Base-by-base conservation (phyloP, 2,113 vertebrate genomes). In the Aphelocoma coerulescens region DNA sequence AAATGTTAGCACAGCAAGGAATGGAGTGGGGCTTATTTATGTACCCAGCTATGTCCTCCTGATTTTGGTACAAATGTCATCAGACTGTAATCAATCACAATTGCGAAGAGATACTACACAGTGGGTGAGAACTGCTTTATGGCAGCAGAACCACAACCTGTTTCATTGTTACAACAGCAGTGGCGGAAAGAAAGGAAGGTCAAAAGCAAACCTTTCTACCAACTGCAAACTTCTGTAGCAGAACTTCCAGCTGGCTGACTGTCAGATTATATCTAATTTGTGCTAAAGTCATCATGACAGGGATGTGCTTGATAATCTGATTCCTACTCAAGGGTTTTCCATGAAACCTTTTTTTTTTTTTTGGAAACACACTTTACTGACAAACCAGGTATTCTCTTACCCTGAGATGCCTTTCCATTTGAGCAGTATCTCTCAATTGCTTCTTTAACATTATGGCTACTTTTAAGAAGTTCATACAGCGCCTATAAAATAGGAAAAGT, bases 381-480 rank as follows among this genome's bases (percentile, higher is more conserved):
- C 76, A 85, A 82, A 54, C 0, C 11, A 32, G 18, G 16, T 51
- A 71, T 7, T 37, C 18, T 85, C 98, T 98, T 98, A 99, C 99
- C 99, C 97, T 99, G 99, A 89, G 98, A 98, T 4, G 98, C 96
- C 85, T 98, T 99, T 41, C 98, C 97, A 73, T 97, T 99, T 95
- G 96, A 98, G 97, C 98, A 98, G 88, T 99, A 98, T 89, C 98
- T 98, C 89, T 99, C 98, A 57, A 99, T 95, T 77, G 99, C 99
- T 97, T 99, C 99, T 49, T 98, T 98, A 55, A 98, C 94, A 93
- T 99, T 98, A 97, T 99, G 99, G 97, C 98, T 98, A 96, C 98
- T 99, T 96, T 98, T 99, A 62, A 99, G 96, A 94, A 99, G 99
- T 96, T 99, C 99, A 95, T 98, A 97, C 55, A 99, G 98, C 6